Evolutionary conservation across 1,140 invertebrate species (phyloP), one percentile per base, ranked within the genome.

Genomic region (Cotesia typhae): DNA sequence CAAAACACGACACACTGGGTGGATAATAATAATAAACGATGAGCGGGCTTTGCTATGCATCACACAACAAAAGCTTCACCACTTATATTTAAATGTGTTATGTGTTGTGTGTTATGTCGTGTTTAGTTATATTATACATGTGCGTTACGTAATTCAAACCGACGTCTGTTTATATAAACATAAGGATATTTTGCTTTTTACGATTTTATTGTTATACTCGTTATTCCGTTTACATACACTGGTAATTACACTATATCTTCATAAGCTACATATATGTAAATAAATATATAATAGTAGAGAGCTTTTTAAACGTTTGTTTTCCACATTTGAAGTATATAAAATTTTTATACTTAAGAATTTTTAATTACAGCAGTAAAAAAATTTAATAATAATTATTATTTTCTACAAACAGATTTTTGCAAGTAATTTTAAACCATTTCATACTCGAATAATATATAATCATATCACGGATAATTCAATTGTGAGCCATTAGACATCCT

Each of bases 111-210:
- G 6, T 47, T n/a, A 14, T 53, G 65, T 65, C 28, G 28, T 28
- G 28, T 28, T 28, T 28, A 28, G 28, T 28, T 28, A 28, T 28
- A 28, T 28, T 28, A 28, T 28, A 28, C 28, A 59, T 20, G 17
- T 20, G 17, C 10, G 9, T 59, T 59, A 9, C 4, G 17, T 75
- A 73, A 75, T 75, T 38, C 47, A 36, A 53, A 55, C 36, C 67
- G 69, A 75, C 69, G 57, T 75, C 66, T 74, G 59, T 73, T 67
- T 71, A 71, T 47, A 47, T 75, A 75, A 75, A 75, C 71, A 73
- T 51, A 73, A 55, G 53, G 4, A 20, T 28, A 59, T 20, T 59
- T 28, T 20, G 9, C 9, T 59, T 9, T 20, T 28, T 28, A 59
- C 6, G 17, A 55, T 55, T 17, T 14, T 14, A 52, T 20, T 55